These are phyloP conservation scores for Miichthys miiuy DNA, from an alignment of 2,797 vertebrate species.

Conservation along the genomic window DNA sequence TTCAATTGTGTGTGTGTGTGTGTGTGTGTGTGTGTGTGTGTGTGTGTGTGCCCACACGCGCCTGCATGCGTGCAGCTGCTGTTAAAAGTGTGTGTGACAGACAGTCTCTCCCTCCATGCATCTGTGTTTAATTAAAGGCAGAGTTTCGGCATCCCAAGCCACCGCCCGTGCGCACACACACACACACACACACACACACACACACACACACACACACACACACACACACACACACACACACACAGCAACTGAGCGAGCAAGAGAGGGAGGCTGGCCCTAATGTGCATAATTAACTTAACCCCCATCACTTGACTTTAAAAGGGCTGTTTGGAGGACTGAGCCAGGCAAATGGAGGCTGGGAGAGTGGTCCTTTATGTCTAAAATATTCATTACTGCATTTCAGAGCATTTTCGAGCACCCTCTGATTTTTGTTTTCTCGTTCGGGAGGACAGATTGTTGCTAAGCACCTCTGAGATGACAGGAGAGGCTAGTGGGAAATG, in stretches of 20 bases:
- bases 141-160: slow-evolving; percentile 88
- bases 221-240: slow-evolving; percentile 60
- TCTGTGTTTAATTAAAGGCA: slow-evolving; percentile 95
- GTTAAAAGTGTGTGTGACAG: slow-evolving; percentile 84
- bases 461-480: slow-evolving; percentile 72
- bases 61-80: slow-evolving; percentile 71
- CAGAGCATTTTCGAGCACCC: slow-evolving; percentile 74
- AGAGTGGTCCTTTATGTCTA: slow-evolving; percentile 83
- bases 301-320: slow-evolving; percentile 92
- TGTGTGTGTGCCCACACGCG: slow-evolving; percentile 53
- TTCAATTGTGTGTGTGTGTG: slow-evolving; percentile 51
- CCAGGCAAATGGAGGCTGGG: slow-evolving; percentile 84
- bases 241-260: slow-evolving; percentile 60
- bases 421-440: slow-evolving; percentile 80
- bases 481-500: slow-evolving; percentile 63
- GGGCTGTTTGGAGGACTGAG: slow-evolving; percentile 87
- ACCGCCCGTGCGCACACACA: slow-evolving; percentile 66
- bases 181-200: slow-evolving; percentile 54
- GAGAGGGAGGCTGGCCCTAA: slow-evolving; percentile 77
- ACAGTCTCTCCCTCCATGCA: slow-evolving; percentile 89
- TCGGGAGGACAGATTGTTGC: slow-evolving; percentile 75
- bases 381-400: slow-evolving; percentile 83
- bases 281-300: slow-evolving; percentile 95
- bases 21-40: slow-evolving; percentile 51
- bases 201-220: slow-evolving; percentile 56